Conservation (phyloP, 2,888 invertebrate species). For the Tanypteryx hageni region DNA sequence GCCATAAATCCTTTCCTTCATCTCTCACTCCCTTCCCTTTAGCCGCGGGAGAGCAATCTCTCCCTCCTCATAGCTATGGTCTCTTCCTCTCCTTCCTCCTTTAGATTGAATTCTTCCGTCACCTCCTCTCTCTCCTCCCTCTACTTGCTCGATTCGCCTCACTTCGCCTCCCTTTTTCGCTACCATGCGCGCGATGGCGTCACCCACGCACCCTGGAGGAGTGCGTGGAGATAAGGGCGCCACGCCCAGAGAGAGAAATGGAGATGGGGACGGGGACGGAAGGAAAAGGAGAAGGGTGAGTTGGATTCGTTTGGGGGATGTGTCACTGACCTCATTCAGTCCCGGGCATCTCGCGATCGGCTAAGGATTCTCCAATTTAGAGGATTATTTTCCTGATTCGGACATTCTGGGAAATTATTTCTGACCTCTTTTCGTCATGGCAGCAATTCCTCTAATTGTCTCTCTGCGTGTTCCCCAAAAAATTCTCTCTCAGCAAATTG, state of each 20-base stretch:
- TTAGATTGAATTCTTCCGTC: not conserved
- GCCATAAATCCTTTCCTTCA: not conserved
- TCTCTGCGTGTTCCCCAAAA: no score
- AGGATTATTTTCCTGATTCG: conserved; percentile 7
- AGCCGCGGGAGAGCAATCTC: not conserved
- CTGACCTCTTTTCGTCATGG: no score
- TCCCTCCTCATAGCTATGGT: not conserved
- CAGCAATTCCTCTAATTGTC: no score
- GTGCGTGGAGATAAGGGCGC: conserved; percentile 50
- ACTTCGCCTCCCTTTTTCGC: not conserved
- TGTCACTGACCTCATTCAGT: conserved; percentile 46
- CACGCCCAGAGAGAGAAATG: conserved; percentile 37
- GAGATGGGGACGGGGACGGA: not conserved
- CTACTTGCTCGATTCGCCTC: not conserved
- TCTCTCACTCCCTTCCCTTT: not conserved
- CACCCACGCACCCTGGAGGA: conserved; percentile 26
- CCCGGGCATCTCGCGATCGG: not conserved
- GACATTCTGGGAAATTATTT: not conserved
- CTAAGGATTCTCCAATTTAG: not conserved
- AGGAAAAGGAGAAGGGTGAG: not conserved
- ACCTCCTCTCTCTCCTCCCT: not conserved
- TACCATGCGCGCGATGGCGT: not conserved
- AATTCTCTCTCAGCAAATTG: no score
- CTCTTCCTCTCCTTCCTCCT: not conserved
- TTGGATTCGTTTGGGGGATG: not conserved